Evolutionary conservation across 2,888 invertebrate genomes (phyloP).

Genomic region (Gastracanthus pulcherrimus): DNA sequence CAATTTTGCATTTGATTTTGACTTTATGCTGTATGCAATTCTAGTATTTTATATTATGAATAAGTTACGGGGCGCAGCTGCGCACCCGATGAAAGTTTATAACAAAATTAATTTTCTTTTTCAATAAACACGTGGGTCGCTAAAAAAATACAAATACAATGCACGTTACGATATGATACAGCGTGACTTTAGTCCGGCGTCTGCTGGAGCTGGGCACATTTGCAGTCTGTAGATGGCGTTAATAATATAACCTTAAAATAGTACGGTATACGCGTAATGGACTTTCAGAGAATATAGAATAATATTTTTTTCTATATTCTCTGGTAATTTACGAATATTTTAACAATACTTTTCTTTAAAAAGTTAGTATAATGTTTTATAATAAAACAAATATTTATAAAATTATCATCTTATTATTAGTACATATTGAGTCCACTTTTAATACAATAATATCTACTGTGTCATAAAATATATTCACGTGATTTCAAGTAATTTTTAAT

Average conservation of each 20-base stretch:
- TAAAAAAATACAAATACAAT: neutral
- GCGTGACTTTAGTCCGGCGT: neutral
- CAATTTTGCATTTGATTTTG: neutral
- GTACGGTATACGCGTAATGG: neutral
- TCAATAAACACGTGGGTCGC: conserved; percentile 7
- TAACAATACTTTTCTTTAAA: neutral
- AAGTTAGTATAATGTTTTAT: neutral
- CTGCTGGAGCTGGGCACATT: neutral
- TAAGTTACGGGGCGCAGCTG: neutral
- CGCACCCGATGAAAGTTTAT: neutral
- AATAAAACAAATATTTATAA: neutral
- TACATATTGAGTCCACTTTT: neutral
- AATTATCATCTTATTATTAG: neutral
- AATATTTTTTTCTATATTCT: neutral
- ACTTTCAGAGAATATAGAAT: neutral
- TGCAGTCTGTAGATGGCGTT: conserved; percentile 23
- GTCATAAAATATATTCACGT: neutral
- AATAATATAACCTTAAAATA: conserved; percentile 22
- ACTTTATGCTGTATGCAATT: neutral
- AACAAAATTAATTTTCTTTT: neutral
- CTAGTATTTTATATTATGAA: neutral
- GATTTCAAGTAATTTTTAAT: neutral
- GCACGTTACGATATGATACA: neutral
- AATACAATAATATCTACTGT: neutral
- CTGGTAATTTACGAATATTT: neutral